A percentile compares a stretch with the other conserved stretches of the same genome.
Evolutionary conservation across 2,888 invertebrate species (phyloP).

Genomic region (Julus scandinavius): DNA sequence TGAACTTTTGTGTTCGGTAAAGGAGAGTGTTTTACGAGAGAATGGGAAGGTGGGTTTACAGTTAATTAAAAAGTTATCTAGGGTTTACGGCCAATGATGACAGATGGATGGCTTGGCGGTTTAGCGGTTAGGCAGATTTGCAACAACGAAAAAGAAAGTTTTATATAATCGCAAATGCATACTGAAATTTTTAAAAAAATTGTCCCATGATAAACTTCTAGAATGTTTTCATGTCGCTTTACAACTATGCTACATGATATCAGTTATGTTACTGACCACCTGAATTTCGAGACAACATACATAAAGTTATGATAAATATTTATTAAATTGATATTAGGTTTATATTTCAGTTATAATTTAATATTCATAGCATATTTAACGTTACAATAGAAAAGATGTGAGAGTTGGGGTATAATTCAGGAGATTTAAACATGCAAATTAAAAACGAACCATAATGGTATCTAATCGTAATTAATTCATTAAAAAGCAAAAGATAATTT

Average conservation of each 20-base stretch:
- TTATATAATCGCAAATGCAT: too few relatives aligned
- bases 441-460: background rate
- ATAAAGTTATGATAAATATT: too few relatives aligned
- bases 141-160: background rate
- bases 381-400: background rate
- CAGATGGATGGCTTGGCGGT: background rate
- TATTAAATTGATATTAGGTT: too few relatives aligned
- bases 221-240: too few relatives aligned
- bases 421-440: background rate
- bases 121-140: background rate
- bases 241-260: too few relatives aligned
- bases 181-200: too few relatives aligned
- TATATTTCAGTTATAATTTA: background rate
- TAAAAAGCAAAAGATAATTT: background rate
- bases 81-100: background rate
- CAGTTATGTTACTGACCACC: too few relatives aligned
- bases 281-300: too few relatives aligned
- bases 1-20: conserved; percentile 15
- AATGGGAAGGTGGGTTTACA: conserved; percentile 29
- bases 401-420: background rate
- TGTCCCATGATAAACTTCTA: too few relatives aligned
- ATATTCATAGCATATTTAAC: background rate
- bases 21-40: background rate
- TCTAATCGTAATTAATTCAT: background rate
- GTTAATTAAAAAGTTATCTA: background rate